Conservation (phyloP, 2,888 invertebrate species). For the Pycnomerus fuliginosus region DNA sequence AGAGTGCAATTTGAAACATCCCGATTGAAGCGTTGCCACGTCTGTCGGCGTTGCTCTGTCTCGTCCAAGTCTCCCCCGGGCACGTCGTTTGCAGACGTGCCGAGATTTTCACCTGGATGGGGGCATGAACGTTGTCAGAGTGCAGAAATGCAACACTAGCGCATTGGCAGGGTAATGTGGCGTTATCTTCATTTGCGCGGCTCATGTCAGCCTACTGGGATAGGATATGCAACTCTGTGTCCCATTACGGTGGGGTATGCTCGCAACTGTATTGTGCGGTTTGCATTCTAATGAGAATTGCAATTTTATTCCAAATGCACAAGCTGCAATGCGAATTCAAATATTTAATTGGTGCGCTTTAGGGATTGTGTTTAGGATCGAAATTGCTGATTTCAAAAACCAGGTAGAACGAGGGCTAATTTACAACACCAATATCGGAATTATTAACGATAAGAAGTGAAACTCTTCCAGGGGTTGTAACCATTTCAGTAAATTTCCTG, state of each 20-base stretch:
- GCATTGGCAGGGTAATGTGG: slow-evolving; percentile 42
- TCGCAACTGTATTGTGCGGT: slow-evolving; percentile 32
- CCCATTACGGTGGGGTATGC: slow-evolving; percentile 33
- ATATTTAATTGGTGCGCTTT: too few relatives aligned
- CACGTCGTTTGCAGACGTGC: slow-evolving; percentile 3
- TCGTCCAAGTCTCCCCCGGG: slow-evolving; percentile 1
- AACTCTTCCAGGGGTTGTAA: too few relatives aligned
- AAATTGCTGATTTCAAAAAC: too few relatives aligned
- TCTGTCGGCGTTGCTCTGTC: slow-evolving; percentile 6
- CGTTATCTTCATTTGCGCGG: slow-evolving; percentile 51
- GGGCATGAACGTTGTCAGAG: slow-evolving; percentile 12
- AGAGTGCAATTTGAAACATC: slow-evolving; percentile 40
- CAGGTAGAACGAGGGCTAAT: too few relatives aligned
- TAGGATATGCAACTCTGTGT: slow-evolving; percentile 34
- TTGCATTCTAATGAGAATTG: slow-evolving; percentile 41
- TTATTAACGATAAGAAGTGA: too few relatives aligned
- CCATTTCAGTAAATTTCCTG: too few relatives aligned
- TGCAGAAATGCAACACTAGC: slow-evolving; percentile 38
- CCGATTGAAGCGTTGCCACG: slow-evolving; percentile 16
- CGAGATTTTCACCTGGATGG: slow-evolving; percentile 8
- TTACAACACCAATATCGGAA: too few relatives aligned
- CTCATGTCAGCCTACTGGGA: slow-evolving; percentile 41
- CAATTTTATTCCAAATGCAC: too few relatives aligned
- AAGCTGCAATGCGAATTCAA: too few relatives aligned
- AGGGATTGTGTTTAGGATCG: too few relatives aligned